Base-by-base conservation (phyloP, 1,140 invertebrate species). In the Nilaparvata lugens region DNA sequence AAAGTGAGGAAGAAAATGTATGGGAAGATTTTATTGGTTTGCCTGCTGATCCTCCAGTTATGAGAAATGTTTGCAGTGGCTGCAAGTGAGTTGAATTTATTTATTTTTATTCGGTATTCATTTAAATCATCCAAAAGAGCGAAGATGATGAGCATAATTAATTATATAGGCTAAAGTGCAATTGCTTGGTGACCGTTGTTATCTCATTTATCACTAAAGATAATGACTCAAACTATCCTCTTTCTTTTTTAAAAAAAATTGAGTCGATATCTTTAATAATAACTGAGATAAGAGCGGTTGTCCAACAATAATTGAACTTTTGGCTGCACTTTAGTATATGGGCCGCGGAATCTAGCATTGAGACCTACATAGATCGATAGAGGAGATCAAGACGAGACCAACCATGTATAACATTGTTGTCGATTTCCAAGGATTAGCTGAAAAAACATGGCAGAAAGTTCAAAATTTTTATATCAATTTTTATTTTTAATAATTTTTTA, bases 21-120 rank as follows among this genome's bases (percentile, higher is more conserved):
- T 84, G 85, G 80, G 73, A 80, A 61, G 86, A 89, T 73, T 74
- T 89, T 19, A 78, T 81, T 21, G 79, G 80, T 65, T 85, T 91
- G 64, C 78, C 81, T 23, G 81, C 84, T 4, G 88, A 91, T 75
- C 87, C 87, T 43, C 86, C 87, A 14, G 68, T 79, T 65, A 83
- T 83, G 77, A 76, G 88, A 58, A 74, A 83, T 60, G 78, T 83
- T 61, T 90, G 87, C 73, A 65, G 71, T 40, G 76, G 82, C 55
- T 90, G 88, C 82, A 78, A 79, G 88, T 89, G 78, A 78, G 80
- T 74, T 54, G 28, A n/a, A n/a, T n/a, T 23, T 19, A 31, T 48
- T n/a, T 6, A 3, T 43, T 4, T 18, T 43, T 13, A 18, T 25
- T 24, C 2, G 18, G 3, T 13, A 58, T 13, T 48, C 14, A 19